phyloP scores from a whole-genome alignment of 2,797 vertebrate species.

The Mastacembelus armatus region DNA sequence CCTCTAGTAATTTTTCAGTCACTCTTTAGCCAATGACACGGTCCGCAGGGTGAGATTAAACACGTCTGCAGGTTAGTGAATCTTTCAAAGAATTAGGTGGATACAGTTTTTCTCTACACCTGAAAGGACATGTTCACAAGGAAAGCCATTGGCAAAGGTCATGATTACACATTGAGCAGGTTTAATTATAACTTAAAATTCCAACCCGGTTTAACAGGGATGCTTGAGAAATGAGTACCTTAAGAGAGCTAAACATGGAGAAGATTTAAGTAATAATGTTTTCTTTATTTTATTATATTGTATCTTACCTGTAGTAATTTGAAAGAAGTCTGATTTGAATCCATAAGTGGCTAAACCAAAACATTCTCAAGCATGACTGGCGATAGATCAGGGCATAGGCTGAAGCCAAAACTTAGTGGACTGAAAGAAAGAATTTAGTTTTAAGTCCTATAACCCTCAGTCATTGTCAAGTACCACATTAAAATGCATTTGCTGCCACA shows the following conservation, averaged over 20 bases:
- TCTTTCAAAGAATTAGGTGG: slow-evolving; percentile 39
- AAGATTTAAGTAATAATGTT: slow-evolving; percentile 18
- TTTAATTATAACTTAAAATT: slow-evolving; percentile 7
- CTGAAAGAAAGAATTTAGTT: slow-evolving; percentile 56
- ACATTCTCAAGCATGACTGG: slow-evolving; percentile 28
- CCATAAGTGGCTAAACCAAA: slow-evolving; percentile 35
- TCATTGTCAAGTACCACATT: slow-evolving; percentile 60
- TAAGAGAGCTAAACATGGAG: slow-evolving; percentile 5
- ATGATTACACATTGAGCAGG: slow-evolving; percentile 5
- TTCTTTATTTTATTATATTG: slow-evolving; percentile 1
- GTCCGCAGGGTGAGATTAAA: slow-evolving; percentile 33
- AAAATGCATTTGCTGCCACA: slow-evolving; percentile 67
- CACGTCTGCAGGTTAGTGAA: slow-evolving; percentile 42
- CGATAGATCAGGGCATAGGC: slow-evolving; percentile 45
- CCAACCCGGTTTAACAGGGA: background rate
- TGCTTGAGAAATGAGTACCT: background rate
- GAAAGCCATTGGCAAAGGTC: background rate
- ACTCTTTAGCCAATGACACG: slow-evolving; percentile 55
- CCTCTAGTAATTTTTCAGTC: slow-evolving; percentile 74
- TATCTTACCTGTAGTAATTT: slow-evolving; percentile 5
- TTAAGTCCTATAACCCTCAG: slow-evolving; percentile 53
- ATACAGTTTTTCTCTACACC: slow-evolving; percentile 25
- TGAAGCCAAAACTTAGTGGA: slow-evolving; percentile 62
- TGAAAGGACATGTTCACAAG: slow-evolving; percentile 20
- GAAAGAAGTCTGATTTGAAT: slow-evolving; percentile 25